Conservation (phyloP, 2,888 invertebrate species). For the Leptinotarsa peninsularis region DNA sequence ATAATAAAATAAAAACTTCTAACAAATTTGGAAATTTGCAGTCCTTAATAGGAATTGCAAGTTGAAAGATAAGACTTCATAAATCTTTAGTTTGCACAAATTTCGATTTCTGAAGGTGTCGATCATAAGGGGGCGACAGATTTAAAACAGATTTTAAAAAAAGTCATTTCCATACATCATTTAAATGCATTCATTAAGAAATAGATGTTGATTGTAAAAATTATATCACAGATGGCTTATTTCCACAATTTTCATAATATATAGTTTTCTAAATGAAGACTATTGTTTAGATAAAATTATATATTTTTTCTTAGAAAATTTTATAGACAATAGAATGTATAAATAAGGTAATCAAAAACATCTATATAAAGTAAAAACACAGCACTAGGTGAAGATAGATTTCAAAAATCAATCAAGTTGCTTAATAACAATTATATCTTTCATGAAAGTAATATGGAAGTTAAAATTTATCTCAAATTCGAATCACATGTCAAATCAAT, state of each 20-base stretch:
- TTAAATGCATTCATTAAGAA: no score
- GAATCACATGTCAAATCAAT: slow-evolving; percentile 12
- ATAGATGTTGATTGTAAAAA: no score
- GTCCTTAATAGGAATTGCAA: no score
- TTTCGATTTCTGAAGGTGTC: no score
- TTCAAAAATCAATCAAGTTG: slow-evolving; percentile 12
- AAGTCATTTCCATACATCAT: no score
- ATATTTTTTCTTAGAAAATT: slow-evolving; percentile 13
- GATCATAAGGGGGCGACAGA: no score
- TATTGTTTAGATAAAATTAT: slow-evolving; percentile 9
- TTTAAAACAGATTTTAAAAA: no score
- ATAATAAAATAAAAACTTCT: no score
- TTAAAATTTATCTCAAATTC: background rate
- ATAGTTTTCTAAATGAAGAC: background rate
- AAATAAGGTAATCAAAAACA: slow-evolving; percentile 14
- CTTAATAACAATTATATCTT: background rate
- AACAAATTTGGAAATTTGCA: no score
- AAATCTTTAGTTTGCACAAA: no score
- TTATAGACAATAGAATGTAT: slow-evolving; percentile 17
- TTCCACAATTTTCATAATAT: background rate
- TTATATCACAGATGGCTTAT: background rate
- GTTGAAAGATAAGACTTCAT: no score
- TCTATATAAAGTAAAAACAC: slow-evolving; percentile 20
- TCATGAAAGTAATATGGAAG: background rate
- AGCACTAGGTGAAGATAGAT: slow-evolving; percentile 13